These are phyloP conservation scores for Ommatoiulus sabulosus DNA, from an alignment of 2,888 invertebrate genomes.

Conservation along the genomic window DNA sequence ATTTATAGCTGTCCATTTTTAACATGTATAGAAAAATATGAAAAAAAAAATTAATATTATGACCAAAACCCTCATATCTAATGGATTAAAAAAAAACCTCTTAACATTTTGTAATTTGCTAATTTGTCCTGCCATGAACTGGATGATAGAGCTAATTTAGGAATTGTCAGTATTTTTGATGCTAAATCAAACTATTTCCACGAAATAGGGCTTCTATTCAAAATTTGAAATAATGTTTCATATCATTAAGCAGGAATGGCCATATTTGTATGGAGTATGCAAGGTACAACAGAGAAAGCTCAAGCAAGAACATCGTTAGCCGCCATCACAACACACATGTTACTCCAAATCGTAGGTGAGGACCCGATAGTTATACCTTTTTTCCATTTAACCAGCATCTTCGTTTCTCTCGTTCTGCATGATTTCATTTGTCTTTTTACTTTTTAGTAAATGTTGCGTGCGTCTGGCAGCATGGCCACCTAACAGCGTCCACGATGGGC, in stretches of 20 bases:
- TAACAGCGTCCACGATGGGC: constrained; percentile 29
- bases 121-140: too few species aligned
- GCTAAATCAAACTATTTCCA: too few species aligned
- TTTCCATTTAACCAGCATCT: background rate
- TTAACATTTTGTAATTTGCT: too few species aligned
- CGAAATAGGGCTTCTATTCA: background rate
- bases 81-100: too few species aligned
- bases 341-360: constrained; percentile 60
- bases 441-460: constrained; percentile 28
- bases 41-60: too few species aligned
- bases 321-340: constrained; percentile 59
- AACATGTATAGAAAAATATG: too few species aligned
- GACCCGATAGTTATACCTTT: background rate
- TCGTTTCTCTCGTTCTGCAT: background rate
- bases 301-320: constrained; percentile 60
- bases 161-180: too few species aligned
- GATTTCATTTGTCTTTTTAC: background rate
- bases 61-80: too few species aligned
- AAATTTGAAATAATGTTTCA: background rate
- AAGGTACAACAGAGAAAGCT: constrained; percentile 61
- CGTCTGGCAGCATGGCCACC: constrained; percentile 45
- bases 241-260: constrained; percentile 59
- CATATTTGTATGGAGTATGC: constrained; percentile 60
- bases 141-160: too few species aligned
- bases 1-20: too few species aligned